Evolutionary conservation across 2,888 invertebrate species (phyloP).

Genomic region (Cataglyphis rosenhaueri): DNA sequence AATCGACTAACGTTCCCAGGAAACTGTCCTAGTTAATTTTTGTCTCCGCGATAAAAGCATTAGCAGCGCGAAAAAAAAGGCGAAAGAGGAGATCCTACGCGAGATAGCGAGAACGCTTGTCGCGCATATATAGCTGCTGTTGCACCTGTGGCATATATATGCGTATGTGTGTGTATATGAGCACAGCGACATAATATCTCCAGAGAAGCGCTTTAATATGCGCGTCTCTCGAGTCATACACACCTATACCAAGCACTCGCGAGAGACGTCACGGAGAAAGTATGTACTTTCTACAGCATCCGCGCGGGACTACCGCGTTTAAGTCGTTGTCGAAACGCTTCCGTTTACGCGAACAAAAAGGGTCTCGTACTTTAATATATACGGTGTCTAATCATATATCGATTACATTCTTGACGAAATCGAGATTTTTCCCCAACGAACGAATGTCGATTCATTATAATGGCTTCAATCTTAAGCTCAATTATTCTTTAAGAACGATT

Average conservation of each 20-base stretch:
- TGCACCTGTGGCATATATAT: conserved; percentile 39
- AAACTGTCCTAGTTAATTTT: conserved; percentile 41
- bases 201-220: conserved; percentile 50
- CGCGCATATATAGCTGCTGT: conserved; percentile 1
- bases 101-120: conserved; percentile 41
- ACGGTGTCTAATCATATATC: background rate
- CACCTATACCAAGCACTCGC: conserved; percentile 54
- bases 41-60: conserved; percentile 17
- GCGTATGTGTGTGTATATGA: background rate
- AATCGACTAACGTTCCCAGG: conserved; percentile 11
- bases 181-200: conserved; percentile 51
- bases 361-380: background rate
- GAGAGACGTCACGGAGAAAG: conserved; percentile 75
- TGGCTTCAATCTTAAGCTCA: background rate
- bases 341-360: conserved; percentile 29
- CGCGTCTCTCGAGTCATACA: conserved; percentile 57
- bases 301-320: conserved; percentile 61
- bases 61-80: conserved; percentile 41
- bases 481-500: no score
- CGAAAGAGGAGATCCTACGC: conserved; percentile 32
- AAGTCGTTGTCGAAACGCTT: conserved; percentile 65
- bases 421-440: background rate
- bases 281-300: conserved; percentile 80
- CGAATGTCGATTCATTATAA: background rate
- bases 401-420: background rate